Conservation (phyloP, 2,113 vertebrate species). For the Lanius collurio region DNA sequence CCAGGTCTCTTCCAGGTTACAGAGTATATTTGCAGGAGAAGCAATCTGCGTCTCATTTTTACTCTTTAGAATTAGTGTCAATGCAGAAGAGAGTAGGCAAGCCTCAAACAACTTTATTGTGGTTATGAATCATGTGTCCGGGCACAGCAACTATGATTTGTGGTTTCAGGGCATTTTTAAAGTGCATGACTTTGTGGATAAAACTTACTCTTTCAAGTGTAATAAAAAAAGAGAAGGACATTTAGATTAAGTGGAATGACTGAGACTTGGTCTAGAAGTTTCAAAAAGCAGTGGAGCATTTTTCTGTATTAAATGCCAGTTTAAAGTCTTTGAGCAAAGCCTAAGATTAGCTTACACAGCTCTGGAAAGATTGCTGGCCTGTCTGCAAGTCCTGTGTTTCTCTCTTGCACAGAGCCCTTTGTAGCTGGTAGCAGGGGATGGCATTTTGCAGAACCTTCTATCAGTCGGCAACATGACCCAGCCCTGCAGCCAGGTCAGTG, state of each 20-base stretch:
- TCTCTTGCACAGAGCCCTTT: not conserved
- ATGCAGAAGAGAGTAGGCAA: not conserved
- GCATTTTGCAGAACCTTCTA: not conserved
- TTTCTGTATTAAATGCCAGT: not conserved
- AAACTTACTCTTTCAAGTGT: not conserved
- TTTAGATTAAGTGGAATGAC: not conserved
- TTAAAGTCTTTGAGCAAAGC: not conserved
- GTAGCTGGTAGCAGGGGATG: not conserved
- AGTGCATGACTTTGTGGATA: not conserved
- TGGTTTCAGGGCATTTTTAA: not conserved
- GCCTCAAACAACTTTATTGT: not conserved
- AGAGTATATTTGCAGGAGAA: not conserved
- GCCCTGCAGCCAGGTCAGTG: not conserved
- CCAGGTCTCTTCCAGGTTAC: not conserved
- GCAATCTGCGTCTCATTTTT: not conserved
- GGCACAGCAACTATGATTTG: not conserved
- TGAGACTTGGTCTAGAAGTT: not conserved
- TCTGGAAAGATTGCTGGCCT: not conserved
- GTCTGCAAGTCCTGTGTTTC: not conserved
- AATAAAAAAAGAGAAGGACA: fast-evolving
- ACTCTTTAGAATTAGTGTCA: not conserved
- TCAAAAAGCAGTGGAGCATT: not conserved
- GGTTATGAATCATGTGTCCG: not conserved
- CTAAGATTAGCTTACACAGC: not conserved
- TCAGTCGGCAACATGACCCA: not conserved